Base-by-base conservation (phyloP, 2,888 invertebrate species). In the Orthosia cruda region DNA sequence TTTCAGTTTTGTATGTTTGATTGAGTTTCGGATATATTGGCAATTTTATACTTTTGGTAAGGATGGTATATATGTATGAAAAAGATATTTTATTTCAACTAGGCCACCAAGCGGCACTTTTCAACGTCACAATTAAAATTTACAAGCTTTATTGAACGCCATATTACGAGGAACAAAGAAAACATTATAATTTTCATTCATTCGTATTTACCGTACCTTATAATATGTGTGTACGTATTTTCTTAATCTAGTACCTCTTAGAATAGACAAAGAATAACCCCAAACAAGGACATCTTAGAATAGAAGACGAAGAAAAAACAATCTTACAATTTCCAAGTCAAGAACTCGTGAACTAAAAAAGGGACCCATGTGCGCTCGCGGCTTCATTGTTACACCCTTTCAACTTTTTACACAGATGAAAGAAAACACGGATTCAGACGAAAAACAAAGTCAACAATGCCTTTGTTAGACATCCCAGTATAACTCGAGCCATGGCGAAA, bases 391-490 rank as follows among this genome's bases (percentile, higher is more conserved):
- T 71, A 66, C 59, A 80, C 84, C 78, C 73, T 86, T 83, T 85
- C 74, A 85, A 73, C 76, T 71, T 83, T 78, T 65, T 68, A 78
- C 77, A 79, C 72, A 74, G 83, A 82, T 74, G 84, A 85, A 88
- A 88, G 87, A 84, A 88, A 87, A 89, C 84, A 85, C 80, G 74
- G 78, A 71, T 74, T 66, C 67, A 74, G 65, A 65, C 76, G 79
- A 80, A 88, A 88, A 90, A 90, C 87, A 89, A 88, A 86, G 88
- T 86, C 86, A 88, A 88, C 88, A 83, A 84, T 72, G 83, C 80
- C 84, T 89, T 91, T 89, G 89, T 87, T 57, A 63, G 23, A 13
- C 4, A 26, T 1, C 62, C 81, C 75, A 81, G 57, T 4, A 20
- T 81, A 63, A 13, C 52, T 69, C 32, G 76, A 64, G 59, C 26